Base-by-base conservation (phyloP, 1,140 invertebrate genomes). In the Chironomus tepperi region DNA sequence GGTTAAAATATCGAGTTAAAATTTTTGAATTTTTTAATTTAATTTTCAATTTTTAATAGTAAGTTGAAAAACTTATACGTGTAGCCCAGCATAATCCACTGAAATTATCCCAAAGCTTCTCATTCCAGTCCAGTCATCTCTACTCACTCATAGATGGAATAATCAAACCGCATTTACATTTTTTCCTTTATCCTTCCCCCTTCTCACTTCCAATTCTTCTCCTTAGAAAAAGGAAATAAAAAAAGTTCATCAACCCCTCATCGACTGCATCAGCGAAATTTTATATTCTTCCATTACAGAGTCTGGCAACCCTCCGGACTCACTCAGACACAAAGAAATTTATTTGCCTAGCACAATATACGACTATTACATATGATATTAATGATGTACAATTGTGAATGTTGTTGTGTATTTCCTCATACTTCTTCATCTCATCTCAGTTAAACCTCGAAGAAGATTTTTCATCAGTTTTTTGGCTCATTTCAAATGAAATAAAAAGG, bases 321-420 rank as follows among this genome's bases (percentile, higher is more conserved):
- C 47, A 57, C 47, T 57, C 47, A 57, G 47, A 57, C 47, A 57
- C 47, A 57, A 57, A n/a, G 47, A 57, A 57, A 57, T 57, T 57
- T 57, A 57, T 57, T 57, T 57, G 47, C 47, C 47, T 57, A 57
- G 47, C n/a, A 57, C 47, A n/a, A 57, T 57, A n/a, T 12, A 57
- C n/a, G 8, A 15, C 12, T 5, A 57, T 12, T 57, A n/a, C 12
- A 57, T 57, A 57, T 57, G 47, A 57, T 57, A 34, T 34, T 57
- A n/a, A 57, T n/a, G n/a, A 57, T 57, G 47, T 57, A 57, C n/a
- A 57, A 12, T 57, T 57, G 47, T n/a, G 47, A 57, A 12, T 57
- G 47, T 57, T 34, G 47, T 47, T 57, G 47, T 57, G 12, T n/a
- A n/a, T 12, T 1, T 12, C 12, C n/a, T 57, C 12, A 57, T 57